These are phyloP conservation scores for Hololepta plana DNA, from an alignment of 2,888 invertebrate genomes.

Conservation along the genomic window DNA sequence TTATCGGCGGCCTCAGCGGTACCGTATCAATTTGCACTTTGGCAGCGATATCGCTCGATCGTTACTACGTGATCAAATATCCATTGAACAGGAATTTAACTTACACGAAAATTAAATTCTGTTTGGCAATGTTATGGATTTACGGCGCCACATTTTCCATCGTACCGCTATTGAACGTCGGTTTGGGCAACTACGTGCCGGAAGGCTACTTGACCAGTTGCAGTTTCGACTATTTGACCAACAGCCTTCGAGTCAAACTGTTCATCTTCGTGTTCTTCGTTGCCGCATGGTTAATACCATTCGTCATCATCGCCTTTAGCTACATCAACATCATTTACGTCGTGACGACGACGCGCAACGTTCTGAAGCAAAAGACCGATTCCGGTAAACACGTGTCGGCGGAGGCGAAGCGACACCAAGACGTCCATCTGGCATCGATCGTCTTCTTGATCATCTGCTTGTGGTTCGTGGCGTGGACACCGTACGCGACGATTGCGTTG, in stretches of 20 bases:
- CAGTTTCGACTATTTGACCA: slow-evolving; percentile 68
- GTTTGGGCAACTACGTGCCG: slow-evolving; percentile 59
- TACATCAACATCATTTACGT: slow-evolving; percentile 52
- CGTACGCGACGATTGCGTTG: slow-evolving; percentile 59
- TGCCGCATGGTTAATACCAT: slow-evolving; percentile 58
- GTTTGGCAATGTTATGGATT: slow-evolving; percentile 49
- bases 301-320: slow-evolving; percentile 50
- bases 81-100: slow-evolving; percentile 52
- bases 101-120: slow-evolving; percentile 38
- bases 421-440: slow-evolving; percentile 48
- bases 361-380: slow-evolving; percentile 26
- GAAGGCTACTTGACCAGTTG: slow-evolving; percentile 73
- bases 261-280: slow-evolving; percentile 61
- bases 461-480: slow-evolving; percentile 70
- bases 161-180: slow-evolving; percentile 50
- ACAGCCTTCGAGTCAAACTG: slow-evolving; percentile 36
- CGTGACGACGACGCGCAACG: slow-evolving; percentile 24
- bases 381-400: slow-evolving; percentile 36
- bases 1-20: slow-evolving; percentile 64
- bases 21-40: slow-evolving; percentile 66
- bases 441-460: slow-evolving; percentile 50
- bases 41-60: slow-evolving; percentile 62
- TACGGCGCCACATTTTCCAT: slow-evolving; percentile 52
- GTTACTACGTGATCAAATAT: slow-evolving; percentile 65
- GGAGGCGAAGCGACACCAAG: slow-evolving; percentile 48